Conservation (phyloP, 2,888 invertebrate genomes). For the Macropis europaea region DNA sequence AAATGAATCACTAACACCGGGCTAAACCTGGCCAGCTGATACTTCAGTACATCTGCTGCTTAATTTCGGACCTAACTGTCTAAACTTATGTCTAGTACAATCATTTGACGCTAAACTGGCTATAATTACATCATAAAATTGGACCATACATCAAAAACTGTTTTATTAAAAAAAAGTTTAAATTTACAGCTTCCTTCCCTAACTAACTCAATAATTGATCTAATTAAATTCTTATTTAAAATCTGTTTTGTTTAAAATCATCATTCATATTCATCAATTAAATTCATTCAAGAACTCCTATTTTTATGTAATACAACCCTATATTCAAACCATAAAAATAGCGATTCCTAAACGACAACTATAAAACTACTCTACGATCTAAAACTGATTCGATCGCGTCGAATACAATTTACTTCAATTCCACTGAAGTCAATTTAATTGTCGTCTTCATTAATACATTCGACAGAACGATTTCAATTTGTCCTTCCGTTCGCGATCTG, state of each 20-base stretch:
- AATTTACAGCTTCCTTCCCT: not conserved
- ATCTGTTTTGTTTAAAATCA: not conserved
- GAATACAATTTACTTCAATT: not conserved
- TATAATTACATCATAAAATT: not conserved
- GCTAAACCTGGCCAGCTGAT: conserved; percentile 70
- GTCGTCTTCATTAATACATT: too few species aligned
- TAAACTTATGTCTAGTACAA: not conserved
- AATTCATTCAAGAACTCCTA: too few species aligned
- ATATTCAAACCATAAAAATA: too few species aligned
- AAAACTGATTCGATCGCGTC: too few species aligned
- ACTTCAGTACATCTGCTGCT: conserved; percentile 74
- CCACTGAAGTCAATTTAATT: not conserved
- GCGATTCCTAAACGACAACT: too few species aligned
- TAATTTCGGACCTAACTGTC: conserved; percentile 46
- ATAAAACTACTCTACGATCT: too few species aligned
- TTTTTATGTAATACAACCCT: too few species aligned
- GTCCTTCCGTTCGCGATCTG: too few species aligned
- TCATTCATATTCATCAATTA: not conserved
- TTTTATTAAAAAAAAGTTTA: not conserved
- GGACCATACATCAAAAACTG: not conserved
- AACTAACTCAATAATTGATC: not conserved
- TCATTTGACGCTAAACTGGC: not conserved
- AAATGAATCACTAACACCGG: conserved; percentile 69
- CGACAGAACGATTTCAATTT: too few species aligned
- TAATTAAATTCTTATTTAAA: not conserved